Percentiles rank a stretch among this genome's conserved stretches.
These are phyloP conservation scores for Pseudomugil tenellus DNA, from an alignment of 2,797 vertebrate species.

Conservation along the genomic window DNA sequence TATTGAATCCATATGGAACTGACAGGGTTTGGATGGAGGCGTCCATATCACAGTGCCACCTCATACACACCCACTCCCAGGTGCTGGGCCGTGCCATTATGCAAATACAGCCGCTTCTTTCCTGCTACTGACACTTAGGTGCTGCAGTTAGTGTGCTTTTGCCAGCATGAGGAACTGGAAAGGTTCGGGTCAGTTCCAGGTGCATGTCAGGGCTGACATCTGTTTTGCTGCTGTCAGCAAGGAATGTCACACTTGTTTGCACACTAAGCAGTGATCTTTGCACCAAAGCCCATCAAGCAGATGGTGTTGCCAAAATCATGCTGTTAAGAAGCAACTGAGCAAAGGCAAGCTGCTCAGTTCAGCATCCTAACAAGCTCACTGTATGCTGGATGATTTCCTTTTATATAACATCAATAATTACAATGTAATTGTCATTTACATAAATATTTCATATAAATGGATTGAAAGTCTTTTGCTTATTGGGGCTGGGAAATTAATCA, in stretches of 20 bases:
- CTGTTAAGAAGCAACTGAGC: conserved; percentile 20
- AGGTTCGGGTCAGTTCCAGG: conserved; percentile 17
- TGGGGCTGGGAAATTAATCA: no score
- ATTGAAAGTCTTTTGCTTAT: no score
- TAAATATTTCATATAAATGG: no score
- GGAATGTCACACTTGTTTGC: background rate
- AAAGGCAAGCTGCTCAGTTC: conserved; percentile 27
- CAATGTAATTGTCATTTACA: background rate
- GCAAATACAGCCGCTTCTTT: conserved; percentile 1
- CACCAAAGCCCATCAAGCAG: conserved; percentile 39
- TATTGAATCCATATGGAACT: conserved; percentile 29
- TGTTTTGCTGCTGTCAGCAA: conserved; percentile 1
- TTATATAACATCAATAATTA: background rate
- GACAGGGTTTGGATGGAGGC: conserved; percentile 10
- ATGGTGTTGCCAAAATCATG: conserved; percentile 43
- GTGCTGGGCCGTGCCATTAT: background rate
- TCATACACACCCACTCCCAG: conserved; percentile 33
- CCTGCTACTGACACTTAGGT: background rate
- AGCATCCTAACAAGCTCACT: conserved; percentile 13
- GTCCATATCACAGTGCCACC: conserved; percentile 22
- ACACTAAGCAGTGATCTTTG: conserved; percentile 12
- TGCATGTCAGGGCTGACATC: background rate
- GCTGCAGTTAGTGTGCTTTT: background rate
- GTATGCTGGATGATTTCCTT: background rate
- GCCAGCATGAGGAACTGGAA: background rate